Evolutionary conservation across 2,797 vertebrate genomes (phyloP).

Genomic region (Podarcis siculus): DNA sequence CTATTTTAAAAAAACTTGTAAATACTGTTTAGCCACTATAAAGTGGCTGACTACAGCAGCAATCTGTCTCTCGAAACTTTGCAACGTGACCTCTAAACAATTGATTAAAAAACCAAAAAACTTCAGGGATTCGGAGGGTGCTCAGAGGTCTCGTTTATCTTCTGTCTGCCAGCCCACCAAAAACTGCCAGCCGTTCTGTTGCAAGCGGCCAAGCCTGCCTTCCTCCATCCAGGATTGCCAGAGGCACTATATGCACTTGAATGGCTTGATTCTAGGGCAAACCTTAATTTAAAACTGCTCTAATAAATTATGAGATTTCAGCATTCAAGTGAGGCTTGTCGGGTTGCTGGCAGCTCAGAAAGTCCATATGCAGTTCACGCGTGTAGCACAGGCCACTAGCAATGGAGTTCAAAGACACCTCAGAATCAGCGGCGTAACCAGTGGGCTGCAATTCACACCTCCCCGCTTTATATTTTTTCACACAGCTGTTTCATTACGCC

Average conservation of each 20-base stretch:
- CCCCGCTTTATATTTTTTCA: neutral
- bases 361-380: neutral
- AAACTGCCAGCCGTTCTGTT: constrained; percentile 11
- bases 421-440: neutral
- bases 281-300: constrained; percentile 13
- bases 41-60: neutral
- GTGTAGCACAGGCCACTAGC: neutral
- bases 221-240: constrained; percentile 16
- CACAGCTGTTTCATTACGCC: neutral
- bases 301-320: constrained; percentile 29
- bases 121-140: constrained; percentile 26
- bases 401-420: neutral
- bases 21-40: constrained; percentile 19
- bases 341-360: neutral
- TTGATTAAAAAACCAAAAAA: constrained; percentile 32
- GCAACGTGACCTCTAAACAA: constrained; percentile 45
- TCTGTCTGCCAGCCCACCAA: neutral
- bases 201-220: constrained; percentile 33
- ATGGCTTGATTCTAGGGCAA: constrained; percentile 26
- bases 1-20: neutral
- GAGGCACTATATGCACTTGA: constrained; percentile 2
- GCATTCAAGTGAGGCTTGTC: neutral
- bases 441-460: neutral
- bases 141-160: constrained; percentile 31
- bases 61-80: constrained; percentile 36